Evolutionary conservation across 2,888 invertebrate species (phyloP).

Genomic region (Plusia festucae): DNA sequence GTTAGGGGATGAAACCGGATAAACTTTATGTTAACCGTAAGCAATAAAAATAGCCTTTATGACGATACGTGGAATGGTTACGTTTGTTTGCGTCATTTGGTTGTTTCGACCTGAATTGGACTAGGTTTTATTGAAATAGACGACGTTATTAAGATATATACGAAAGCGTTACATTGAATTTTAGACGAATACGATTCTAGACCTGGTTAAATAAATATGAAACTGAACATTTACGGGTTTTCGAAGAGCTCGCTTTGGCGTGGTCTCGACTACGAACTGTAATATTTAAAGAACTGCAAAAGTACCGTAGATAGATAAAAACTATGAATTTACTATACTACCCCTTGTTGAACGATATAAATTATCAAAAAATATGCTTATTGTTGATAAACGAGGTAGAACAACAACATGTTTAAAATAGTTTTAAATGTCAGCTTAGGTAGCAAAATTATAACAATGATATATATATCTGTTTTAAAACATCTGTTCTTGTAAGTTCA

Average conservation of each 20-base stretch:
- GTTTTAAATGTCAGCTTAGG: too few species aligned
- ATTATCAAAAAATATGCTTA: too few species aligned
- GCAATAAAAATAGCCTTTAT: constrained; percentile 88
- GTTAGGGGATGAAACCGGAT: constrained; percentile 85
- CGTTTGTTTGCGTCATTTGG: constrained; percentile 77
- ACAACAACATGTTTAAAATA: too few species aligned
- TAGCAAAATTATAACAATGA: too few species aligned
- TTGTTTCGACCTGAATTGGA: constrained; percentile 69
- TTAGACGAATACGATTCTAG: constrained; percentile 36
- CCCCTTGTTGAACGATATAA: neutral
- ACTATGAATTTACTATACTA: neutral
- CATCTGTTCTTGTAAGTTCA: neutral
- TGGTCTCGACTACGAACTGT: constrained; percentile 14
- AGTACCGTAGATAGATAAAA: neutral
- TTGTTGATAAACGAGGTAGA: too few species aligned
- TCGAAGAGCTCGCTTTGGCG: constrained; percentile 7
- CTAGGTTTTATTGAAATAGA: constrained; percentile 62
- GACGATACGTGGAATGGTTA: constrained; percentile 87
- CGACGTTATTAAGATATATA: constrained; percentile 52
- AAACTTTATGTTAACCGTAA: constrained; percentile 86
- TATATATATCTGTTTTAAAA: too few species aligned
- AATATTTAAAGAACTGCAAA: neutral
- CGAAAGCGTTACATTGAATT: constrained; percentile 45
- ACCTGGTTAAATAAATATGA: constrained; percentile 34
- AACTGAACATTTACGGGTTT: constrained; percentile 27